These are phyloP conservation scores for Nymphalis urticae DNA, from an alignment of 2,888 invertebrate species.

Conservation along the genomic window DNA sequence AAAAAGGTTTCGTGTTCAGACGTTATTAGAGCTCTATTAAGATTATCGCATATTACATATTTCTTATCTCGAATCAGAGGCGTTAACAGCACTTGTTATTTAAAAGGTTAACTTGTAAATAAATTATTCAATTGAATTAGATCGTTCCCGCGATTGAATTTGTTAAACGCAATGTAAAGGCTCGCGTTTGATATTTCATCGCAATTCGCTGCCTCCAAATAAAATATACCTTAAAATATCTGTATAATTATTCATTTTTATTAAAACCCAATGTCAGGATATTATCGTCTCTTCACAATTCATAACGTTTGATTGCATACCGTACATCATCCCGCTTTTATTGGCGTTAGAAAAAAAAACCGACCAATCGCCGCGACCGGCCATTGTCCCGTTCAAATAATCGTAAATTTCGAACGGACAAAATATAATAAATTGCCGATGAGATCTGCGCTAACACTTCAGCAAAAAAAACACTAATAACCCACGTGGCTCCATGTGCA, in stretches of 20 bases:
- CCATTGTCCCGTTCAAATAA: constrained; percentile 78
- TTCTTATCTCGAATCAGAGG: no score
- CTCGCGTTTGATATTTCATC: constrained; percentile 22
- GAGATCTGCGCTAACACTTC: constrained; percentile 75
- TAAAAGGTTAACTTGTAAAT: neutral
- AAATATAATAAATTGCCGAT: constrained; percentile 82
- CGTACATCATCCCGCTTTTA: constrained; percentile 55
- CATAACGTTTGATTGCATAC: constrained; percentile 45
- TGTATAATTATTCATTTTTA: constrained; percentile 38
- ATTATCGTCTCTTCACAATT: constrained; percentile 47
- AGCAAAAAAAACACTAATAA: constrained; percentile 47
- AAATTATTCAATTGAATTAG: neutral
- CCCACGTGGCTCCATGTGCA: constrained; percentile 37
- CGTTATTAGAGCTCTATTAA: no score
- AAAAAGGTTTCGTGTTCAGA: no score
- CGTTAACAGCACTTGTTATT: no score
- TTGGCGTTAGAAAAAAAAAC: constrained; percentile 74
- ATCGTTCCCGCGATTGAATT: neutral
- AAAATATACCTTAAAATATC: constrained; percentile 30
- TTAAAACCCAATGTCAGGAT: constrained; percentile 39
- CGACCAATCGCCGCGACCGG: constrained; percentile 67
- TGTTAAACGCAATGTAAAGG: neutral
- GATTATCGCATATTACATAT: no score
- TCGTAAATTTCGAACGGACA: constrained; percentile 79
- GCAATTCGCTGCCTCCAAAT: constrained; percentile 17